Evolutionary conservation across 2,888 invertebrate species (phyloP), one percentile per base, ranked within the genome.

Genomic region (Omphaloscelis lunosa): DNA sequence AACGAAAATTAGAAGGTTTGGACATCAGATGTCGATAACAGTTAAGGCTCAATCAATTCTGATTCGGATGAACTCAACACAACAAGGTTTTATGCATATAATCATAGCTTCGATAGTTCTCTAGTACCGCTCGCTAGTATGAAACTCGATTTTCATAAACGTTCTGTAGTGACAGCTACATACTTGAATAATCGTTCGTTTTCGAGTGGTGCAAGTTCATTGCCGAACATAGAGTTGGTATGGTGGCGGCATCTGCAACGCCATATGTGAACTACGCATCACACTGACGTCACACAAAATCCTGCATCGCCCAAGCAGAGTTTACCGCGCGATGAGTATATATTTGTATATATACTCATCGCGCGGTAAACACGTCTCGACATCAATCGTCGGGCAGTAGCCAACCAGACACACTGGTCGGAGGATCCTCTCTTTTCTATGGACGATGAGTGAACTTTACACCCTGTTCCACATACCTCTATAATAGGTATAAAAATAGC

Each of bases 21-120:
- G 8, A 67, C 39, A 51, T 34, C 39, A 62, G 68, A 68, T n/a
- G 45, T 65, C 68, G 51, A 81, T 58, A 58, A 29, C 53, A 79
- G 27, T 59, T 53, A 45, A 6, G 8, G 11, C 20, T 62, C 6
- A 68, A 63, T 41, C 17, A 39, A 59, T 53, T 68, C 45, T n/a
- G 0, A 63, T 69, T 45, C 15, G 23, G 8, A 68, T 65, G 41
- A 48, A 58, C 23, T 51, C 15, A n/a, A 34, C 34, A 48, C n/a
- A 75, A 23, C 34, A 20, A n/a, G 15, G 53, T 53, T 15, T n/a
- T 1, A 17, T 56, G 17, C 11, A 17, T 17, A 68, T 34, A 56
- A 11, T n/a, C 34, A 20, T 20, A 29, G n/a, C 51, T 61, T 17
- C 75, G 9, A 74, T 39, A 74, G 59, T 59, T 29, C n/a, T 74